Conservation (phyloP, 2,113 vertebrate genomes). For the Sinosuthora webbiana region DNA sequence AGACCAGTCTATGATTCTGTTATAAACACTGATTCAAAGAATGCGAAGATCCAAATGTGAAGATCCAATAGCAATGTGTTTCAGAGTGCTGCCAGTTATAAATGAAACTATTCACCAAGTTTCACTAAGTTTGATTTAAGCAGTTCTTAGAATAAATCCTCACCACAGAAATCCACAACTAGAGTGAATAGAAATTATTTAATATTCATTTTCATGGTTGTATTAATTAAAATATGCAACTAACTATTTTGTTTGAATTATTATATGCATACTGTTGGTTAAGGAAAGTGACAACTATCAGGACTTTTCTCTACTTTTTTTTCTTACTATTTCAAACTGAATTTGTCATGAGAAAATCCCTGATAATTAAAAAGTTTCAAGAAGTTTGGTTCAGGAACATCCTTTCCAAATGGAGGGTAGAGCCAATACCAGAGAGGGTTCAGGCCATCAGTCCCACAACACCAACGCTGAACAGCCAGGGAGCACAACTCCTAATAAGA, state of each 20-base stretch:
- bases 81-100: background rate
- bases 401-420: background rate
- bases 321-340: background rate
- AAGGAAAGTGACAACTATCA: background rate
- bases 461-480: background rate
- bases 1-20: background rate
- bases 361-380: background rate
- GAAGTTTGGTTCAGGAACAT: background rate
- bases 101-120: background rate
- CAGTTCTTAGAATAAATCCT: background rate
- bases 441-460: accelerated
- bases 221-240: background rate
- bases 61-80: background rate
- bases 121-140: background rate
- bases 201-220: background rate
- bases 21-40: background rate
- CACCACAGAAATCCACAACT: background rate
- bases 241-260: background rate
- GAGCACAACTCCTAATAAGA: background rate
- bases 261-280: background rate
- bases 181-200: background rate
- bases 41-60: background rate
- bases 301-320: background rate
- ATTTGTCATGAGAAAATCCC: background rate
- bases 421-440: background rate